These are phyloP conservation scores for Ondatra zibethicus DNA, from an alignment of 2,113 vertebrate genomes.

Conservation along the genomic window DNA sequence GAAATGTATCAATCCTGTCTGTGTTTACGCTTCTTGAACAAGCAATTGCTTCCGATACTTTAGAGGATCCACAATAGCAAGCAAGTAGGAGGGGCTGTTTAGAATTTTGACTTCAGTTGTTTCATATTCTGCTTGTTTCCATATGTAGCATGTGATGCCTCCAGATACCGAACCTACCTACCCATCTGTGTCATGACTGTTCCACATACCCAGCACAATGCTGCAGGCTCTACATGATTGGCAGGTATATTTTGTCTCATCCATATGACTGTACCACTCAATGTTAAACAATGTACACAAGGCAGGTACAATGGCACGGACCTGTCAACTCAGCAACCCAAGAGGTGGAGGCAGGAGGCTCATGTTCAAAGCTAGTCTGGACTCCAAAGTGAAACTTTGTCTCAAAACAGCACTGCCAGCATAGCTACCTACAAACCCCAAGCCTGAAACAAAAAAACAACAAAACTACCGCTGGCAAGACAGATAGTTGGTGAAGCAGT, in stretches of 20 bases:
- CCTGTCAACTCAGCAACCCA: background rate
- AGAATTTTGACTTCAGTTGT: background rate
- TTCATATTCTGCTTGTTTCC: constrained; percentile 36
- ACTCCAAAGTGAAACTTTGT: background rate
- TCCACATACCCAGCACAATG: background rate
- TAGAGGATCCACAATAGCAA: background rate
- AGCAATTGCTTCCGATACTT: background rate
- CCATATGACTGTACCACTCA: background rate
- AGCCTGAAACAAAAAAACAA: background rate
- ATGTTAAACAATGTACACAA: background rate
- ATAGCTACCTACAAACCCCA: background rate
- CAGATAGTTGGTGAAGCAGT: background rate
- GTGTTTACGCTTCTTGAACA: background rate
- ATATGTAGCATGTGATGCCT: background rate
- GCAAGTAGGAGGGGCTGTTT: background rate
- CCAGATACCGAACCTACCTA: background rate
- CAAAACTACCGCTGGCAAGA: too few species aligned
- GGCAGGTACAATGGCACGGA: background rate
- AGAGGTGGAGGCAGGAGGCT: background rate
- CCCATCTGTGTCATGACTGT: background rate
- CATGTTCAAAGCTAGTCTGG: background rate
- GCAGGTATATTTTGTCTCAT: background rate
- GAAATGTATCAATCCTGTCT: background rate
- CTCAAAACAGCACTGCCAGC: background rate
- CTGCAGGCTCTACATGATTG: background rate